A percentile compares a stretch with the other conserved stretches of the same genome.
Conservation (phyloP, 2,797 vertebrate species). For the Poliocrania exsul region DNA sequence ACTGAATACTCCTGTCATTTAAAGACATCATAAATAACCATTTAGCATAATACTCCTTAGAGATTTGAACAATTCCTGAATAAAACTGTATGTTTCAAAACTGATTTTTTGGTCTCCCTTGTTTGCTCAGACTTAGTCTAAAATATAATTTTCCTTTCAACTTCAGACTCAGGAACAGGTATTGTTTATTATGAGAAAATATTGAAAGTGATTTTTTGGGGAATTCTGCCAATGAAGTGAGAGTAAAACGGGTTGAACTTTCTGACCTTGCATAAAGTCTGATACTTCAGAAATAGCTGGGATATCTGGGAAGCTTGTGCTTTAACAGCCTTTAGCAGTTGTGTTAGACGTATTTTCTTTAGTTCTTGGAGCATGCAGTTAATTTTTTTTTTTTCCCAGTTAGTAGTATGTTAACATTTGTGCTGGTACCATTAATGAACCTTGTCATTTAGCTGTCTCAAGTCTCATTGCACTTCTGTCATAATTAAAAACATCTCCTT, state of each 20-base stretch:
- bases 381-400: not conserved
- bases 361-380: not conserved
- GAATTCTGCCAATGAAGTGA: not conserved
- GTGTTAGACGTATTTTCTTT: not conserved
- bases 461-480: not conserved
- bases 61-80: not conserved
- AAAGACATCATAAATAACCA: not conserved
- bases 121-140: not conserved
- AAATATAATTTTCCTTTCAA: not conserved
- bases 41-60: not conserved
- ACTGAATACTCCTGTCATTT: not conserved
- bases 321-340: not conserved
- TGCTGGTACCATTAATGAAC: not conserved
- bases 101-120: not conserved
- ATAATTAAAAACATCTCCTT: not conserved
- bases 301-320: not conserved
- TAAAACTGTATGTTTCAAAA: not conserved
- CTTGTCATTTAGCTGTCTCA: not conserved
- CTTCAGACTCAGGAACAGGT: not conserved
- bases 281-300: not conserved
- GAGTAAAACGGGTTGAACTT: not conserved
- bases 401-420: not conserved
- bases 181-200: not conserved
- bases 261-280: not conserved
- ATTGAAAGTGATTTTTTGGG: not conserved